Base-by-base conservation (phyloP, 2,797 vertebrate genomes). In the Thamnophis elegans region DNA sequence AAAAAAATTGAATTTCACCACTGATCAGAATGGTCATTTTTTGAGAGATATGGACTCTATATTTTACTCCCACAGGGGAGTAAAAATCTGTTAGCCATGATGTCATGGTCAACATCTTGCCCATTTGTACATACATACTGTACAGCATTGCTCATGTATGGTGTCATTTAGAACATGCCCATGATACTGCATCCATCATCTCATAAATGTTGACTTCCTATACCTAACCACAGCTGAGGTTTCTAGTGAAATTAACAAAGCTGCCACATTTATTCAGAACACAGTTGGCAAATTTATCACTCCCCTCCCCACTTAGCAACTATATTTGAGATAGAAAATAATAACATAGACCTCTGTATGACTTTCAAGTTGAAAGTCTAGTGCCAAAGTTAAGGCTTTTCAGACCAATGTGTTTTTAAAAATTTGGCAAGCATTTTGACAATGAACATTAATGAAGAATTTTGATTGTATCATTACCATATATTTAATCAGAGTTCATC, bases 391-490 rank as follows among this genome's bases (percentile, higher is more conserved):
- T 78, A 5, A 56, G 6, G 14, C 25, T 56, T 36, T 51, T 88
- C 86, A 47, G 18, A 56, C 55, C 22, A n/a, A 9, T 9, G 16
- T 22, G 53, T 28, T 54, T 68, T 56, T 68, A 4, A 53, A 53
- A 53, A 12, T 9, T 54, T 56, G 16, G 20, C 73, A 54, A 58
- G 54, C 54, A 54, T 86, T 65, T 65, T 55, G 59, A 91, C 47
- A 87, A 54, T 65, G 26, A 42, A 58, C 16, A 36, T 32, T 58
- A 58, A 47, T 58, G 60, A 88, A 78, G 54, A 36, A 58, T 87
- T 91, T 91, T 91, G 85, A 68, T 88, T 78, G 62, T 36, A 51
- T 92, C 32, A 88, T 88, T 73, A 73, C 26, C 62, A 78, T n/a
- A 87, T 62, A 88, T 92, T 88, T 88, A 78, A 58, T 68, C 26